Base-by-base conservation (phyloP, 2,113 vertebrate species). In the Acrocephalus arundinaceus region DNA sequence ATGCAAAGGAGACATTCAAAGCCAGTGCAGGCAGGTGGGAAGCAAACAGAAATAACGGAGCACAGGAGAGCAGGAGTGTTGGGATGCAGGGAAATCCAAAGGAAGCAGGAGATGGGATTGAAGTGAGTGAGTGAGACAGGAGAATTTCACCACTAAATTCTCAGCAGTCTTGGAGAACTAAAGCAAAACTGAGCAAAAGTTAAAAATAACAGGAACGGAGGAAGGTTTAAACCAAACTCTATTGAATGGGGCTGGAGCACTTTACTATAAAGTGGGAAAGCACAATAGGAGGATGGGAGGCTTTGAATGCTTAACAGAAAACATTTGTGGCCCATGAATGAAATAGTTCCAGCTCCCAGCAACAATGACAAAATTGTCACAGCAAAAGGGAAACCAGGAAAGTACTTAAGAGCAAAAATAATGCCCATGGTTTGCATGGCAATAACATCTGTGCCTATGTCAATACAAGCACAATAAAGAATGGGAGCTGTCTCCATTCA, bases 261-360 rank as follows among this genome's bases (percentile, higher is more conserved):
- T 90, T 80, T 5, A 81, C 9, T 88, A 37, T 43, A 20, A 83
- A 67, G 11, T 88, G 72, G 59, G 35, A 62, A 78, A 90, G 66
- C 31, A 93, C 71, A 93, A 83, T 9, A 39, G 37, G 61, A 93
- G 68, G 65, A 86, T 39, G 70, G 93, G 46, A 68, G 7, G 0
- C 17, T 88, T 43, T 68, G 33, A 80, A 39, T 51, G 41, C 46
- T 77, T 80, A 80, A 86, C 66, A 80, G 49, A 86, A 92, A 96
- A 90, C 83, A 90, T 61, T 95, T 89, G 88, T 80, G 83, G 59
- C 18, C 68, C 37, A 55, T 74, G 85, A 94, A 92, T 92, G 83
- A 94, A 95, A 92, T 35, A 77, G 55, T 18, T 90, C 55, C 55
- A 80, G 59, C 75, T 83, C 75, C 37, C 74, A 87, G 71, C n/a